Evolutionary conservation across 2,888 invertebrate species (phyloP).

Genomic region (Amphipoea oculea): DNA sequence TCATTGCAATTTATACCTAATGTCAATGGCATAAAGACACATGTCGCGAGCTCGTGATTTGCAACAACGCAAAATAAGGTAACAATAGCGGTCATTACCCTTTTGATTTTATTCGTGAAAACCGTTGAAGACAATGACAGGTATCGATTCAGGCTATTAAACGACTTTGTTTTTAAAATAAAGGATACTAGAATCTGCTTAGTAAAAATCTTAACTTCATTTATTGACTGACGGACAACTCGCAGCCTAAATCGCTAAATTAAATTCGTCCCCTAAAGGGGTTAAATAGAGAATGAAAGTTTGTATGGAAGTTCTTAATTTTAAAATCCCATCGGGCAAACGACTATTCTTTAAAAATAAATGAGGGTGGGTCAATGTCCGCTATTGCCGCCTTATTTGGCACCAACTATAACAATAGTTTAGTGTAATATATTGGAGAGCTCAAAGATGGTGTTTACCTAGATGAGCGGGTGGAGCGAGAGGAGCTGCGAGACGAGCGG

Average conservation of each 20-base stretch:
- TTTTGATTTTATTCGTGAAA: neutral
- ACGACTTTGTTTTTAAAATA: neutral
- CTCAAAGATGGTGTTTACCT: slow-evolving; percentile 75
- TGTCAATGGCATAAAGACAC: neutral
- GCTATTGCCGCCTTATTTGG: neutral
- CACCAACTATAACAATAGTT: slow-evolving; percentile 2
- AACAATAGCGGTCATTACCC: neutral
- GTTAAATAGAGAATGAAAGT: neutral
- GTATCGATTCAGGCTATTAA: neutral
- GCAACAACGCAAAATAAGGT: neutral
- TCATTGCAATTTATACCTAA: slow-evolving; percentile 22
- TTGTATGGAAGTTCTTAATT: neutral
- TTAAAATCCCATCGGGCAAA: too few relatives aligned
- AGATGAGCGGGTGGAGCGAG: slow-evolving; percentile 82
- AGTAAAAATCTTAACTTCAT: neutral
- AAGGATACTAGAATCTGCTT: neutral
- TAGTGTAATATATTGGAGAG: slow-evolving; percentile 5
- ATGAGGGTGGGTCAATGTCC: neutral
- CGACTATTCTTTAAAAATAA: neutral
- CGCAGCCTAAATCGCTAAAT: too few relatives aligned
- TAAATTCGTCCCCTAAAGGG: too few relatives aligned
- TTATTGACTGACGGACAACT: neutral
- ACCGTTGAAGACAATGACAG: neutral
- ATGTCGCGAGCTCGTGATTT: slow-evolving; percentile 4
- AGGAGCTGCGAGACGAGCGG: slow-evolving; percentile 40